These are phyloP conservation scores for Anhinga anhinga DNA, from an alignment of 2,113 vertebrate genomes.

Conservation along the genomic window DNA sequence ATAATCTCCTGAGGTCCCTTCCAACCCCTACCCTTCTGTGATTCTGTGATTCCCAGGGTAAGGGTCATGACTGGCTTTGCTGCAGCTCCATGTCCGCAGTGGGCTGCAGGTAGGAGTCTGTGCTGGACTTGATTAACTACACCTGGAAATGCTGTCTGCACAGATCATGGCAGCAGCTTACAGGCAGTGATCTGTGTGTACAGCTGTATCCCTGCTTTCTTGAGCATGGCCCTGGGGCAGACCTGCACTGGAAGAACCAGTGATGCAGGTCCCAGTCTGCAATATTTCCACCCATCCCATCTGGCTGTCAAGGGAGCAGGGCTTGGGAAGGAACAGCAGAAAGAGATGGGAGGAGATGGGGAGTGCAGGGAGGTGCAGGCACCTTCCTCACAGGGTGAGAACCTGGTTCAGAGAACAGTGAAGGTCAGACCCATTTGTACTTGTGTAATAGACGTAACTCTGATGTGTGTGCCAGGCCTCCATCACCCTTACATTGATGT, in stretches of 20 bases:
- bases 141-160: neutral
- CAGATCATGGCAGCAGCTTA: neutral
- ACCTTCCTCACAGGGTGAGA: neutral
- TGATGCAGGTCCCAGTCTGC: neutral
- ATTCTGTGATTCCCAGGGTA: neutral
- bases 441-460: rapidly evolving
- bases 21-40: too few relatives aligned
- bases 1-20: too few relatives aligned
- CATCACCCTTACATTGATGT: neutral
- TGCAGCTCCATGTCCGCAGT: rapidly evolving
- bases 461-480: neutral
- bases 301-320: neutral
- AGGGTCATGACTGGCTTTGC: neutral
- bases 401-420: neutral
- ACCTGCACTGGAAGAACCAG: neutral
- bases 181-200: neutral
- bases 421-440: neutral
- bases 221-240: neutral
- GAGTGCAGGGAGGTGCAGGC: neutral
- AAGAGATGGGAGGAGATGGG: neutral
- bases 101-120: neutral
- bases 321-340: neutral
- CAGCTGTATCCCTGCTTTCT: neutral
- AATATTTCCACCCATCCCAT: neutral
- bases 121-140: neutral